Percentiles rank a stretch among this genome's conserved stretches.
phyloP scores from a whole-genome alignment of 2,113 vertebrate genomes.

The Oncorhynchus tshawytscha region DNA sequence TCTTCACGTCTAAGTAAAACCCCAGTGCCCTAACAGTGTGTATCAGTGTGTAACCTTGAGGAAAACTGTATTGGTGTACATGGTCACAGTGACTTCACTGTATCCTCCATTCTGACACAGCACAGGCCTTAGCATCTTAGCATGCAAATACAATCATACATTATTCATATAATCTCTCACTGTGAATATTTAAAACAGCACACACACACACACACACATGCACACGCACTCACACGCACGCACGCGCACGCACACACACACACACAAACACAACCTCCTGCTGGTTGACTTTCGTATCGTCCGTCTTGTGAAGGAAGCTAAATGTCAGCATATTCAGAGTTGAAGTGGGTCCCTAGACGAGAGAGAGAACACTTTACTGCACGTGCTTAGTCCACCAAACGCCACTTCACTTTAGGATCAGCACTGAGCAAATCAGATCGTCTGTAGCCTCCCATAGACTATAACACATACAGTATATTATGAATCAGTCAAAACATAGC shows the following conservation, averaged over 20 bases:
- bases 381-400: background rate
- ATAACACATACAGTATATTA: background rate
- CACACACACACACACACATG: background rate
- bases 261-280: background rate
- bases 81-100: background rate
- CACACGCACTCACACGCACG: background rate
- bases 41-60: background rate
- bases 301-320: background rate
- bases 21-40: too few relatives aligned
- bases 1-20: too few relatives aligned
- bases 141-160: background rate
- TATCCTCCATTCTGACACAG: background rate
- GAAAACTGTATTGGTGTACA: background rate
- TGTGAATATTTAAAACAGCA: conserved; percentile 56
- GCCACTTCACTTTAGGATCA: background rate
- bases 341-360: conserved; percentile 17
- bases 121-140: background rate
- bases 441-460: background rate
- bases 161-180: conserved; percentile 33
- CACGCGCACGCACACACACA: background rate
- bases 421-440: background rate
- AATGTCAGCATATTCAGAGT: conserved; percentile 11
- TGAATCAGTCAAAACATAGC: background rate
- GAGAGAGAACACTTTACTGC: background rate
- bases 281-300: background rate